Evolutionary conservation across 2,113 vertebrate species (phyloP), one percentile per base, ranked within the genome.

Genomic region (Semicossyphus pulcher): DNA sequence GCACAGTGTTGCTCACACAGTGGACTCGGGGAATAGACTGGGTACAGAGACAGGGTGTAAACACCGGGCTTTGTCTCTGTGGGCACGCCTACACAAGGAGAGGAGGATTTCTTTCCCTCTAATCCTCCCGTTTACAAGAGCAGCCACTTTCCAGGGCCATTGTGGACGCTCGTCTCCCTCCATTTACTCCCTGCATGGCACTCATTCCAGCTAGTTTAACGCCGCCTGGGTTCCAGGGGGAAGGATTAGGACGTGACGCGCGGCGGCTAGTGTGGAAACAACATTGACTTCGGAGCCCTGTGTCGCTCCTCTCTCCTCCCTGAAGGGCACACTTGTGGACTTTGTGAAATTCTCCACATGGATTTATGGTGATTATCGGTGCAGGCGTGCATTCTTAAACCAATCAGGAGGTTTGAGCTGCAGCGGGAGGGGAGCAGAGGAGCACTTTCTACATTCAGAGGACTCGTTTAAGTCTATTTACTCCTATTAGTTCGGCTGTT

Each of bases 141-240:
- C 85, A 80, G 84, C 72, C 87, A 89, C 92, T 92, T 93, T 86
- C 83, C 78, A 32, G 74, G 74, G 56, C 78, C 86, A 91, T 92
- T 91, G 90, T 93, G 88, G 88, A 87, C 67, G 57, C 53, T 62
- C 71, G 88, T 91, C 89, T 92, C 87, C 85, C 90, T 91, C 92
- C 89, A 91, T 93, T 93, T 92, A 89, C 89, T 89, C 88, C 63
- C 87, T 67, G 87, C 90, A 78, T 84, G 90, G 80, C 82, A 78
- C 89, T 90, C 90, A 90, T 92, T 89, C 75, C 86, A 84, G 89
- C 86, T 90, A 90, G 90, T 93, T 93, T 91, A 92, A 90, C 84
- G 82, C 83, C 41, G 89, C 86, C 88, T 85, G 78, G 72, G 60
- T 90, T 92, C 89, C 90, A 86, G 82, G 86, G 88, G 89, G 83